Conservation (phyloP, 2,113 vertebrate genomes). For the Empidonax alnorum region DNA sequence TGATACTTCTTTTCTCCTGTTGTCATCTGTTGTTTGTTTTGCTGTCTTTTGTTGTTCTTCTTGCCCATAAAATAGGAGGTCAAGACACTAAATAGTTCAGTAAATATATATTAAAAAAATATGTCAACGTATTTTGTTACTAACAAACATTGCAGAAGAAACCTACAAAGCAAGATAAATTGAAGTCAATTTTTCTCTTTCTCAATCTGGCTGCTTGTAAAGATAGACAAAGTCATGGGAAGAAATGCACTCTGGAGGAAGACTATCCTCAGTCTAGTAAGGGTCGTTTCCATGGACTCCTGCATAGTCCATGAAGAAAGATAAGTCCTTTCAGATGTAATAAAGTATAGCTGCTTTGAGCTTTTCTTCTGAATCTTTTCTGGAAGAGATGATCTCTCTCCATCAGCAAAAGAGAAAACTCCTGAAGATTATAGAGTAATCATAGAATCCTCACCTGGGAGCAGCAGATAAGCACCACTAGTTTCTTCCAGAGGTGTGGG, state of each 20-base stretch:
- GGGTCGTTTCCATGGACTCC: background rate
- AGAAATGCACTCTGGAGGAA: background rate
- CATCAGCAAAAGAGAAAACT: background rate
- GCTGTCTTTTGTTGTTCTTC: background rate
- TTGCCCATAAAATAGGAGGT: background rate
- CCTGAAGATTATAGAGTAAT: background rate
- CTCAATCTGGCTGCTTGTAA: background rate
- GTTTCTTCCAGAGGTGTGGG: background rate
- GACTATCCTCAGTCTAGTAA: background rate
- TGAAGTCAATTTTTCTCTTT: background rate
- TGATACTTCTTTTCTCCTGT: background rate
- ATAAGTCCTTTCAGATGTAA: background rate
- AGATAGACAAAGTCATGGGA: background rate
- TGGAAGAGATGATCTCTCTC: background rate
- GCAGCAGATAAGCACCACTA: background rate
- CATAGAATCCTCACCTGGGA: background rate
- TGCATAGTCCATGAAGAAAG: background rate
- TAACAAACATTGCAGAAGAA: background rate
- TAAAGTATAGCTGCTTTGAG: background rate
- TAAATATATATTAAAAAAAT: background rate
- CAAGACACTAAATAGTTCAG: background rate
- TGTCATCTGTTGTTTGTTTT: background rate
- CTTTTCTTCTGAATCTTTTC: conserved; percentile 21
- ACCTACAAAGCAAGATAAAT: background rate
- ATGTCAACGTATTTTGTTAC: background rate